Conservation (phyloP, 2,113 vertebrate genomes). For the Brachionichthys hirsutus region DNA sequence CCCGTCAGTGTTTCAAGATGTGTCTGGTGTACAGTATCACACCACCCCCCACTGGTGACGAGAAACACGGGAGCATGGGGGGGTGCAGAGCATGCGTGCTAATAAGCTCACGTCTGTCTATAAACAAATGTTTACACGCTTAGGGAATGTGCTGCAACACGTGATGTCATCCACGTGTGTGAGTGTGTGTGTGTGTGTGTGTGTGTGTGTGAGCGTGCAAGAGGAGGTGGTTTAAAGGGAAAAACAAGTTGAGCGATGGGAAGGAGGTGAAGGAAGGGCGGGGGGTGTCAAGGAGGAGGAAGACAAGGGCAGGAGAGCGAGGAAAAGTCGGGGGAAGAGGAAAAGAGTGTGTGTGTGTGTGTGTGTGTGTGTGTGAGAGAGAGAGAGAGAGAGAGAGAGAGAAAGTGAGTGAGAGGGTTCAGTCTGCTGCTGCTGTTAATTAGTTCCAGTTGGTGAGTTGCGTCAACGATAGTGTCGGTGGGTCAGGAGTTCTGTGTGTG, state of each 20-base stretch:
- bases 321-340: conserved; percentile 30
- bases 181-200: background rate
- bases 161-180: conserved; percentile 19
- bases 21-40: conserved; percentile 16
- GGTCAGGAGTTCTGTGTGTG: conserved; percentile 58
- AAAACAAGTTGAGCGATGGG: conserved; percentile 58
- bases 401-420: conserved; percentile 58
- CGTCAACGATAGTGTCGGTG: conserved; percentile 29
- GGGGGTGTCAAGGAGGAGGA: conserved; percentile 51
- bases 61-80: background rate
- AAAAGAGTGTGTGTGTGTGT: conserved; percentile 4
- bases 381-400: conserved; percentile 18
- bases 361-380: conserved; percentile 6
- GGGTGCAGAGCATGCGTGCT: conserved; percentile 1
- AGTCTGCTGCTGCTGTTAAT: conserved; percentile 69
- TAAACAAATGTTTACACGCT: conserved; percentile 41
- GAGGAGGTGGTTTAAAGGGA: conserved; percentile 27
- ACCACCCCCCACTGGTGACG: conserved; percentile 13
- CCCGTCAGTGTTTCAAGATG: conserved; percentile 31
- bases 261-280: conserved; percentile 49
- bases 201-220: conserved; percentile 7
- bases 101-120: conserved; percentile 5
- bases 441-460: conserved; percentile 72
- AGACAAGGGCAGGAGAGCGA: conserved; percentile 53
- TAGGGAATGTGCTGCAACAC: conserved; percentile 4